Evolutionary conservation across 1,140 invertebrate species (phyloP).

Genomic region (Tenebrio molitor): DNA sequence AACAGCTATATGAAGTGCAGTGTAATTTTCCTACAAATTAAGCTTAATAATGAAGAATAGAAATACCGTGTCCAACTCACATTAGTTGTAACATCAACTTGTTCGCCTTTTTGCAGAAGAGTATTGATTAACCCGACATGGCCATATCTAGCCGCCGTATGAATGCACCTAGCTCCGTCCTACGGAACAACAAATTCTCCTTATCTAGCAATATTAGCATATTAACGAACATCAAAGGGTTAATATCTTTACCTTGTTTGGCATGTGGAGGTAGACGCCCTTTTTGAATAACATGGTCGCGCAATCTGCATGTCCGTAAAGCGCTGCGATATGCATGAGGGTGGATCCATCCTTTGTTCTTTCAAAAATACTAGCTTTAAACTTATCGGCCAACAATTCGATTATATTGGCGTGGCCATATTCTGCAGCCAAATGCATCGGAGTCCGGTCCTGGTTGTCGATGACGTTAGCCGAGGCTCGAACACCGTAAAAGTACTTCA

Average conservation of each 20-base stretch:
- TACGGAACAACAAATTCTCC: constrained; percentile 59
- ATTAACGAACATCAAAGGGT: neutral
- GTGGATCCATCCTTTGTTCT: constrained; percentile 98
- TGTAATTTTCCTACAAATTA: constrained; percentile 91
- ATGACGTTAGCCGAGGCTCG: constrained; percentile 93
- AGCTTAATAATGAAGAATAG: neutral
- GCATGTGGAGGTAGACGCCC: constrained; percentile 99
- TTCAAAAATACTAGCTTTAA: constrained; percentile 95
- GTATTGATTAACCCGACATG: constrained; percentile 98
- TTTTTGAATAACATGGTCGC: constrained; percentile 99
- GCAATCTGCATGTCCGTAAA: constrained; percentile 97
- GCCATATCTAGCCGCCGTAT: constrained; percentile 92
- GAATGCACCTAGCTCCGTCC: constrained; percentile 91
- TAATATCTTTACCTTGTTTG: constrained; percentile 85
- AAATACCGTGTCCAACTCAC: constrained; percentile 71
- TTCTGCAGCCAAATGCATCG: constrained; percentile 97
- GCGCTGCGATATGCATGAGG: constrained; percentile 97
- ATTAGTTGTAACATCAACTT: constrained; percentile 94
- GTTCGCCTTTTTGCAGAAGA: constrained; percentile 94
- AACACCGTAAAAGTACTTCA: constrained; percentile 96
- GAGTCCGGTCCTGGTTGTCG: constrained; percentile 96
- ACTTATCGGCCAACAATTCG: constrained; percentile 97
- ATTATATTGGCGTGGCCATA: constrained; percentile 96
- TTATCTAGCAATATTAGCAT: constrained; percentile 9
- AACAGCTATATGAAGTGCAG: constrained; percentile 98